Evolutionary conservation across 2,888 invertebrate species (phyloP).

Genomic region (Torymus tubicola): DNA sequence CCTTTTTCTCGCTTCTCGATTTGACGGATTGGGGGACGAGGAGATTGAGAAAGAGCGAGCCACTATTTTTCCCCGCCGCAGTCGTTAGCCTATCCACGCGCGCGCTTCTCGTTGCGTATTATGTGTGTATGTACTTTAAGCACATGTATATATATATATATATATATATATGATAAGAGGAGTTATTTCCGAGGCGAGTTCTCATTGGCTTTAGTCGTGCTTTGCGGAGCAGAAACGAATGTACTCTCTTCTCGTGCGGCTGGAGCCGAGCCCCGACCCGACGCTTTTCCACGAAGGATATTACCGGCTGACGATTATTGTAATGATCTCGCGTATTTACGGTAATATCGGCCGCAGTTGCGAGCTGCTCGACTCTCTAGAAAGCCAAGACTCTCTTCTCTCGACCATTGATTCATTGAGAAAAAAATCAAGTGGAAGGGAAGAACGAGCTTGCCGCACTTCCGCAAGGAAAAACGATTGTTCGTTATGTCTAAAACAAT

Average conservation of each 20-base stretch:
- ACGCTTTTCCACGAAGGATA: slow-evolving; percentile 6
- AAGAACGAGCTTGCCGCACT: neutral
- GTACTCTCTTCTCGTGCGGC: neutral
- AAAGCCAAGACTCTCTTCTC: neutral
- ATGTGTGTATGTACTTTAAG: too few relatives aligned
- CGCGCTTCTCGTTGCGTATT: neutral
- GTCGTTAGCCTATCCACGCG: neutral
- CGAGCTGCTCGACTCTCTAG: neutral
- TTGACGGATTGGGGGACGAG: slow-evolving; percentile 26
- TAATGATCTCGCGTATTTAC: neutral
- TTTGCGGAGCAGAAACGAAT: slow-evolving; percentile 1
- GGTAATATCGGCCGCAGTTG: neutral
- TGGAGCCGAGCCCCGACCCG: too few relatives aligned
- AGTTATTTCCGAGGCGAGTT: neutral
- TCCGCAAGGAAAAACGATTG: too few relatives aligned
- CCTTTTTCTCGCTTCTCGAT: slow-evolving; percentile 13
- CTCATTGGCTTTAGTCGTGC: slow-evolving; percentile 2
- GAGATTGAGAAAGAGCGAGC: neutral
- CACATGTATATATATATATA: neutral
- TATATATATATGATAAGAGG: neutral
- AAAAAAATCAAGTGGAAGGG: too few relatives aligned
- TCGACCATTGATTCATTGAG: too few relatives aligned
- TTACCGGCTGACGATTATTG: neutral
- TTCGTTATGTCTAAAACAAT: too few relatives aligned
- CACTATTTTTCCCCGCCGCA: neutral